These are phyloP conservation scores for Centrocercus urophasianus DNA, from an alignment of 2,113 vertebrate species.

Conservation along the genomic window DNA sequence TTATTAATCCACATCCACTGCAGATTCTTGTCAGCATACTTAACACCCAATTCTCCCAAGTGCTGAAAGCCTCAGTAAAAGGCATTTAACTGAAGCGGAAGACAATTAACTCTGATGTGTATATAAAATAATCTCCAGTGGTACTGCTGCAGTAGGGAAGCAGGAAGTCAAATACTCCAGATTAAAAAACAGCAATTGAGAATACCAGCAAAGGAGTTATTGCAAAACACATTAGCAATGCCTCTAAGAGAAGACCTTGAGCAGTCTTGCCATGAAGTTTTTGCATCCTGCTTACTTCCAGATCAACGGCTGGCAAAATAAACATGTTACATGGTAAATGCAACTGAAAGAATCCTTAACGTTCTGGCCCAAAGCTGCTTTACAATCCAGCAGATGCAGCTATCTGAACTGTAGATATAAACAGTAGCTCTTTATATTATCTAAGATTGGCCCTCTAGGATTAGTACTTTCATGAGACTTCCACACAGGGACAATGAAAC, in stretches of 20 bases:
- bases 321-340: neutral
- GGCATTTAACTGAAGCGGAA: neutral
- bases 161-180: neutral
- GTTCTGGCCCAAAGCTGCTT: neutral
- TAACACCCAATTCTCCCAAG: neutral
- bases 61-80: neutral
- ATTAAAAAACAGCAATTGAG: neutral
- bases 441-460: neutral
- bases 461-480: neutral
- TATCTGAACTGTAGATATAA: neutral
- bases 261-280: neutral
- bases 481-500: neutral
- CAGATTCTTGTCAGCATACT: constrained; percentile 12
- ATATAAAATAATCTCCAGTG: neutral
- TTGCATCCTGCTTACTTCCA: neutral
- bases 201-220: neutral
- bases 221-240: neutral
- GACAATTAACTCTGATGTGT: neutral
- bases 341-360: neutral
- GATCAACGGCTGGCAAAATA: neutral
- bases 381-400: neutral
- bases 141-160: neutral
- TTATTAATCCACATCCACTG: constrained; percentile 30
- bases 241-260: neutral
- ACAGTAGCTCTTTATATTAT: neutral